These are phyloP conservation scores for Pteronura brasiliensis DNA, from an alignment of 2,113 vertebrate species.

Conservation along the genomic window DNA sequence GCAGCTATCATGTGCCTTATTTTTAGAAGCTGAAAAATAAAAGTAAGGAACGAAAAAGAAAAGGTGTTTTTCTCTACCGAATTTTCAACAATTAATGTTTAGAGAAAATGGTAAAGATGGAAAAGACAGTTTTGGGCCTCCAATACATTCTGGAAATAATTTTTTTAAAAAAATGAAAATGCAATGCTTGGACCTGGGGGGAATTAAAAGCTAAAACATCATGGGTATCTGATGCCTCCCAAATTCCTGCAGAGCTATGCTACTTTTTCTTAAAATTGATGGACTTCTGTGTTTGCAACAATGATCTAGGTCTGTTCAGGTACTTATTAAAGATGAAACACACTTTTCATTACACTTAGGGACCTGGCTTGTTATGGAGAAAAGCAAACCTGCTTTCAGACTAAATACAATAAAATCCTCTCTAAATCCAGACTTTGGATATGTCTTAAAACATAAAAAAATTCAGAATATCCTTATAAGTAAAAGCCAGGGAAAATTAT, in stretches of 20 bases:
- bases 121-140: not conserved
- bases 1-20: not conserved
- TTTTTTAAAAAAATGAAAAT: not conserved
- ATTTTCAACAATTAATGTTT: constrained; percentile 7
- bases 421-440: not conserved
- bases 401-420: not conserved
- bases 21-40: constrained; percentile 53
- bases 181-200: not conserved
- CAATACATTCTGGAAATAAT: not conserved
- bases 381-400: not conserved
- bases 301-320: not conserved
- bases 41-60: not conserved
- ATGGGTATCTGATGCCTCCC: not conserved
- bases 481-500: not conserved
- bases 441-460: not conserved
- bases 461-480: not conserved
- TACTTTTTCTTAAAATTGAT: not conserved
- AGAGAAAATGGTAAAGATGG: not conserved
- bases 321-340: not conserved
- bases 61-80: not conserved
- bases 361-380: not conserved
- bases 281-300: not conserved
- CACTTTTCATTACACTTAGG: not conserved
- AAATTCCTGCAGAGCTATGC: not conserved
- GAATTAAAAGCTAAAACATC: constrained; percentile 9